Base-by-base conservation (phyloP, 2,113 vertebrate species). In the Perca fluviatilis region DNA sequence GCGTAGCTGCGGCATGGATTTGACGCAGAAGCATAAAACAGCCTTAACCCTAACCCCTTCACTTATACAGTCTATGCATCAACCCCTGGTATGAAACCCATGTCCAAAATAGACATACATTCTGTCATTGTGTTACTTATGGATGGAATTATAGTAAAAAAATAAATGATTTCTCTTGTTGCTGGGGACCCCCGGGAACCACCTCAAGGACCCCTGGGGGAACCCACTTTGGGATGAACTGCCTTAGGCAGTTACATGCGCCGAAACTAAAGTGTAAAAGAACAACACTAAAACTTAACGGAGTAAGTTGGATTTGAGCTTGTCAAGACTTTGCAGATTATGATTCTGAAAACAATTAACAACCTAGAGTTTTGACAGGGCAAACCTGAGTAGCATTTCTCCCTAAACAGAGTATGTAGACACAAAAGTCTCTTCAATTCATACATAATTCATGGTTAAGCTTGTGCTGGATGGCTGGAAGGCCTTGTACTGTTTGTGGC, bases 391-490 rank as follows among this genome's bases (percentile, higher is more conserved):
- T 6, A 7, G 15, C 40, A 6, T 0, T 0, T 46, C 43, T 73
- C 16, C 5, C 36, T 30, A 10, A 64, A 58, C 21, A n/a, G 30
- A 36, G 53, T 15, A 47, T 50, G 40, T 54, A 65, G 71, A n/a
- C 43, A 36, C 67, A 33, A 19, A 47, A 25, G 58, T 61, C 43
- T 53, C 54, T 68, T 66, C 15, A 19, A 2, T 74, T 80, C 75
- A 51, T 88, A 25, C 69, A 80, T 89, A 72, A 88, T 89, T 80
- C 56, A 89, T 77, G 43, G 18, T 43, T 51, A 4, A 49, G 69
- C 62, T 49, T 58, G 18, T 33, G 51, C 50, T 72, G 60, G 21
- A 56, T 49, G 72, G 62, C 58, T 66, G 60, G 21, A 19, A 80
- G 2, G 71, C 60, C 70, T 49, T 57, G 46, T 51, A 16, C 65